Evolutionary conservation across 2,888 invertebrate genomes (phyloP), one percentile per base, ranked within the genome.

Genomic region (Hylaea fasciaria): DNA sequence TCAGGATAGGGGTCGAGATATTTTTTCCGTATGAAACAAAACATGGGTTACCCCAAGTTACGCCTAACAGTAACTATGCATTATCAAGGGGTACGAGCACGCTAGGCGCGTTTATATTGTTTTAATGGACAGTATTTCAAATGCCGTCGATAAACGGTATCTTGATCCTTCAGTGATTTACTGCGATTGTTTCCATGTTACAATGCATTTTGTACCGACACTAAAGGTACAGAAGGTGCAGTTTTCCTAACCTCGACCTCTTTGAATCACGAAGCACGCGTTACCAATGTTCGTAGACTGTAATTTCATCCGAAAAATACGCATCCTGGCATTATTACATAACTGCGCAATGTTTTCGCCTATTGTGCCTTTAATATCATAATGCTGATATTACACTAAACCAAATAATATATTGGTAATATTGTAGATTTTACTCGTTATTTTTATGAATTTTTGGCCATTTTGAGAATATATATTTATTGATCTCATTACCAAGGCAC

Each of bases 401-500:
- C 70, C 65, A 68, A 69, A 22, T 22, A 69, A 65, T 67, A 66
- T 66, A 65, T 69, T 67, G 55, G 56, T 22, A 64, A 53, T 63
- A 49, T 57, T 46, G 11, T 68, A 64, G 57, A 64, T 60, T 29
- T 50, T 62, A 64, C 39, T 52, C 55, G 63, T 65, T 63, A 63
- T 63, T 66, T 56, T 47, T 64, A 57, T 62, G 60, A 55, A 52
- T 54, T 56, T 71, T 57, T 57, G 64, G 57, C 57, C 62, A 68
- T 71, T 69, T 70, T 69, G 68, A 62, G 62, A 68, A 51, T 68
- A 50, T 77, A 73, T 80, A 81, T 82, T 77, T 77, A 82, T 81
- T 89, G 91, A 91, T 91, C 91, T 91, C 91, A 89, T 82, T 79
- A 69, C 74, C 76, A 70, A 79, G 82, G 84, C 86, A 81, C 81